These are phyloP conservation scores for Odocoileus hemionus DNA, from an alignment of 2,113 vertebrate genomes.

Conservation along the genomic window DNA sequence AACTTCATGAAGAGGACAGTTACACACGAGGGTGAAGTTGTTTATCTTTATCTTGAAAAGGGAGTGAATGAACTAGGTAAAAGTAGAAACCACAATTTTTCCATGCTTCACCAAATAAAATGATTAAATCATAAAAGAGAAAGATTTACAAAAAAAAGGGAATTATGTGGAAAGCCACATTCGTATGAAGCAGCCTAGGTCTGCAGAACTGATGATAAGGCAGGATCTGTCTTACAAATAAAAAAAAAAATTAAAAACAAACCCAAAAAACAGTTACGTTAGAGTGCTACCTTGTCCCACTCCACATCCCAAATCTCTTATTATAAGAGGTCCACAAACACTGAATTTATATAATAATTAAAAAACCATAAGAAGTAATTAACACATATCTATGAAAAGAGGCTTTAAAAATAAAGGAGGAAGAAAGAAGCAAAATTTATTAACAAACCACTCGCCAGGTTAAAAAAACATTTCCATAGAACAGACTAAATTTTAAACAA, in stretches of 20 bases:
- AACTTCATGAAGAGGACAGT: neutral
- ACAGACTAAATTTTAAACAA: neutral
- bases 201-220: neutral
- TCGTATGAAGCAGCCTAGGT: neutral
- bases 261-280: neutral
- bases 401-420: neutral
- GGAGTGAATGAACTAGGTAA: neutral
- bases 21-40: neutral
- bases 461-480: neutral
- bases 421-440: neutral
- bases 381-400: neutral
- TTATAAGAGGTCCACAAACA: neutral
- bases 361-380: neutral
- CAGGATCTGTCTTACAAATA: neutral
- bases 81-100: neutral
- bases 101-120: neutral
- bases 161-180: neutral
- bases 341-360: neutral
- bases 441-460: neutral
- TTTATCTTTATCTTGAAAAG: neutral
- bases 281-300: neutral
- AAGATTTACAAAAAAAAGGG: neutral
- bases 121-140: neutral
- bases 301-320: neutral
- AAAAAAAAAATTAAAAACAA: neutral